Evolutionary conservation across 1,140 invertebrate species (phyloP).

Genomic region (Drosophila kurseongensis): DNA sequence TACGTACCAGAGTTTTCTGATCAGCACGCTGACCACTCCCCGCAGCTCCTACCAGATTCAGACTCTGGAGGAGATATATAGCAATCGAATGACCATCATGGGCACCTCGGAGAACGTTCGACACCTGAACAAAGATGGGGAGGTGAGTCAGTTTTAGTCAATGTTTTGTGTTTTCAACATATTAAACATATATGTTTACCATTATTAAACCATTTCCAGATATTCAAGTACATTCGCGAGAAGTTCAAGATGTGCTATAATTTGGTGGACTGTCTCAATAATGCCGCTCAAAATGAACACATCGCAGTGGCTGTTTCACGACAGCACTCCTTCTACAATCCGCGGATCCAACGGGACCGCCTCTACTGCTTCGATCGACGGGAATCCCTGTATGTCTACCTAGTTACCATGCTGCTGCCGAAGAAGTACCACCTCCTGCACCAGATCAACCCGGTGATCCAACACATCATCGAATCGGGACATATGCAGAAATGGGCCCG

Average conservation of each 20-base stretch:
- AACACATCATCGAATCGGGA: conserved; percentile 77
- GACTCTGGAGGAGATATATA: conserved; percentile 65
- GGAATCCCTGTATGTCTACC: conserved; percentile 75
- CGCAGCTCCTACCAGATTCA: conserved; percentile 63
- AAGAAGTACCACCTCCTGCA: conserved; percentile 76
- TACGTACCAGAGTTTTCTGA: conserved; percentile 76
- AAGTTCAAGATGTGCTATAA: conserved; percentile 79
- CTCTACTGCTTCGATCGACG: conserved; percentile 74
- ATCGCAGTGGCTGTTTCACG: conserved; percentile 76
- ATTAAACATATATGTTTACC: too few relatives aligned
- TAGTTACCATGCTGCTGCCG: conserved; percentile 75
- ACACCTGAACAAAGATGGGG: conserved; percentile 73
- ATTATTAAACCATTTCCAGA: conserved; percentile 24
- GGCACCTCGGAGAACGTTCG: conserved; percentile 74
- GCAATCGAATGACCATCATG: conserved; percentile 70
- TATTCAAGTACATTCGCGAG: conserved; percentile 78
- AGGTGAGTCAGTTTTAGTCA: conserved; percentile 39
- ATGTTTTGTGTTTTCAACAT: too few relatives aligned
- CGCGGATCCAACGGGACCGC: conserved; percentile 57
- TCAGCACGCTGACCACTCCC: conserved; percentile 76
- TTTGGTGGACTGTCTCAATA: conserved; percentile 74
- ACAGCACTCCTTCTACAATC: conserved; percentile 78
- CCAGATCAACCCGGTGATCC: conserved; percentile 77
- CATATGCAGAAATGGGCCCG: conserved; percentile 82
- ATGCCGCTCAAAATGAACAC: conserved; percentile 58